Conservation (phyloP, 2,797 vertebrate genomes). For the Falco biarmicus region DNA sequence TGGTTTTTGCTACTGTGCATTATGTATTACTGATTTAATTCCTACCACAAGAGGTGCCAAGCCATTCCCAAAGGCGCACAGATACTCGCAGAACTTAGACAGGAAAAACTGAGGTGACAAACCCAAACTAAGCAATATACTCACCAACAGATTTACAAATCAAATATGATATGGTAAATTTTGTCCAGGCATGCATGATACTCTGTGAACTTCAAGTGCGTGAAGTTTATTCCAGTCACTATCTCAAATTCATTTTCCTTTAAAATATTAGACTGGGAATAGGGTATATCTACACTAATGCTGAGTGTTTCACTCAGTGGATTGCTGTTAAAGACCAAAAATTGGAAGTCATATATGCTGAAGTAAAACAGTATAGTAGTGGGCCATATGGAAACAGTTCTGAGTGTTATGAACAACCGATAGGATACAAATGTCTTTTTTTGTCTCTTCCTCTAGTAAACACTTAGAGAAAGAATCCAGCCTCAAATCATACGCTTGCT, state of each 20-base stretch:
- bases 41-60: neutral
- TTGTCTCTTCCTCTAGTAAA: conserved; percentile 59
- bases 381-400: conserved; percentile 46
- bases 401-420: conserved; percentile 37
- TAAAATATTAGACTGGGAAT: neutral
- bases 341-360: neutral
- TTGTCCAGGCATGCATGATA: neutral
- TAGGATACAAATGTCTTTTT: conserved; percentile 55
- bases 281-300: neutral
- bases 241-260: neutral
- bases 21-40: conserved; percentile 5
- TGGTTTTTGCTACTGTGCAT: neutral
- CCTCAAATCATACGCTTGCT: conserved; percentile 43
- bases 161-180: neutral
- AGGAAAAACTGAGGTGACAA: neutral
- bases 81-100: neutral
- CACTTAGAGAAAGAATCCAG: conserved; percentile 49
- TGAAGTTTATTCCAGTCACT: neutral
- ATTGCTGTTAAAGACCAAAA: neutral
- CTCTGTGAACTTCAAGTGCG: neutral
- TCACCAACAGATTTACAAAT: neutral
- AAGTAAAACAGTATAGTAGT: neutral
- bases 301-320: neutral
- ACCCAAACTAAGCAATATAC: neutral
- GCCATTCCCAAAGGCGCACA: neutral